These are phyloP conservation scores for Cyprinodon brontotheroides DNA, from an alignment of 2,113 vertebrate species.

Conservation along the genomic window DNA sequence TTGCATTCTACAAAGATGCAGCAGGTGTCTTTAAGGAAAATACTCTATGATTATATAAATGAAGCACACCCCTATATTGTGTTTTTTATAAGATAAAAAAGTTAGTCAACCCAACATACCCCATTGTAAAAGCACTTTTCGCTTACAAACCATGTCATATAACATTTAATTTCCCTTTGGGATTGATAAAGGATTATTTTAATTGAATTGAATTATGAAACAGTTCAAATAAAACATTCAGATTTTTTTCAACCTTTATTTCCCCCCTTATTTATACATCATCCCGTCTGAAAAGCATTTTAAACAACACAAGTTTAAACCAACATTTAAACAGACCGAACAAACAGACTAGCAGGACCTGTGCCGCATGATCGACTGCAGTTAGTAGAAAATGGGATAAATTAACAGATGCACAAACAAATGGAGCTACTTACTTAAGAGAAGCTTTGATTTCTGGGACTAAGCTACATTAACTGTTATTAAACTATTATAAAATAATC, in stretches of 20 bases:
- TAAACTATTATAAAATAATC: slow-evolving; percentile 72
- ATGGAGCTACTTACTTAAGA: slow-evolving; percentile 76
- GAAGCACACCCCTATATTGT: background rate
- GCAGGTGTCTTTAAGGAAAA: background rate
- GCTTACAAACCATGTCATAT: slow-evolving; percentile 63
- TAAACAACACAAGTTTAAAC: slow-evolving; percentile 80
- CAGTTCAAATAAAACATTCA: slow-evolving; percentile 69
- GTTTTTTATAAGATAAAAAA: no score
- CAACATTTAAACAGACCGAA: slow-evolving; percentile 79
- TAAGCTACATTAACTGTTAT: slow-evolving; percentile 75
- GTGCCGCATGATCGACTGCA: slow-evolving; percentile 62
- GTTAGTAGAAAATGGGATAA: slow-evolving; percentile 72
- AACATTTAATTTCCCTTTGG: slow-evolving; percentile 18
- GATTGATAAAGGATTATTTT: no score
- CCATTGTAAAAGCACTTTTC: background rate
- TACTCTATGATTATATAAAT: background rate
- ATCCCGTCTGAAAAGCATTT: slow-evolving; percentile 76
- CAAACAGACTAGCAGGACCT: slow-evolving; percentile 72
- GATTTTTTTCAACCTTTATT: slow-evolving; percentile 78
- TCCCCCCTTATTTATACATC: slow-evolving; percentile 75
- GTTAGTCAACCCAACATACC: no score
- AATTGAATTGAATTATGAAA: slow-evolving; percentile 40
- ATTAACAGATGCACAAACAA: slow-evolving; percentile 73
- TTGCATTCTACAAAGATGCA: background rate
- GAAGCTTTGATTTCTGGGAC: slow-evolving; percentile 69